Base-by-base conservation (phyloP, 2,797 vertebrate species). In the Leucoraja ocellata region DNA sequence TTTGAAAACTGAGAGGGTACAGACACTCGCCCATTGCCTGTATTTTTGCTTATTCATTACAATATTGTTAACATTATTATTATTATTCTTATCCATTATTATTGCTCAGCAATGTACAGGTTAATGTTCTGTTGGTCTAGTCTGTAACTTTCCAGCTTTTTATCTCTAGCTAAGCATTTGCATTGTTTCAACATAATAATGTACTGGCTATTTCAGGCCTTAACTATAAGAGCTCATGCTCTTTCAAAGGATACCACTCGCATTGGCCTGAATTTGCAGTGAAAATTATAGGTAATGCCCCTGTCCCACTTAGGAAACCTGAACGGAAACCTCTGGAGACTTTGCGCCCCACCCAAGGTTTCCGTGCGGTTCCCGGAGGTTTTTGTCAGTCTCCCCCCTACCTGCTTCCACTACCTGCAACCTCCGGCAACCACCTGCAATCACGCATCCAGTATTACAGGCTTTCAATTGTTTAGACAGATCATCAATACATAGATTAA, bases 131-230 rank as follows among this genome's bases (percentile, higher is more conserved):
- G 80, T 54, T 54, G 39, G 18, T 83, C 80, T 83, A 54, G 39
- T 54, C 80, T 83, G 80, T 54, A 46, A 39, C 39, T 83, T 83
- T 83, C 80, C 80, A 54, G 39, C 39, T 6, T 71, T 46, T 83
- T 83, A 83, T 58, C 36, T 83, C 16, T 9, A 83, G 46, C 80
- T 54, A 83, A 83, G 46, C 80, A 58, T 83, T 83, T 58, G 39
- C 80, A 83, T 83, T 83, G 46, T 83, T 54, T 83, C 36, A 83
- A 83, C 23, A 54, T 83, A 39, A 83, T 83, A 83, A 83, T 58
- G 80, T 58, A 36, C 46, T 21, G 54, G 39, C 46, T 83, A 21
- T 21, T 83, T 83, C 80, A 83, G 80, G 80, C 80, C 80, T 83
- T 83, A 83, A 58, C 80, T 39, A 54, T 11, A 83, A 83, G 4